These are phyloP conservation scores for Aulostomus chinensis DNA, from an alignment of 2,797 vertebrate genomes.

Conservation along the genomic window DNA sequence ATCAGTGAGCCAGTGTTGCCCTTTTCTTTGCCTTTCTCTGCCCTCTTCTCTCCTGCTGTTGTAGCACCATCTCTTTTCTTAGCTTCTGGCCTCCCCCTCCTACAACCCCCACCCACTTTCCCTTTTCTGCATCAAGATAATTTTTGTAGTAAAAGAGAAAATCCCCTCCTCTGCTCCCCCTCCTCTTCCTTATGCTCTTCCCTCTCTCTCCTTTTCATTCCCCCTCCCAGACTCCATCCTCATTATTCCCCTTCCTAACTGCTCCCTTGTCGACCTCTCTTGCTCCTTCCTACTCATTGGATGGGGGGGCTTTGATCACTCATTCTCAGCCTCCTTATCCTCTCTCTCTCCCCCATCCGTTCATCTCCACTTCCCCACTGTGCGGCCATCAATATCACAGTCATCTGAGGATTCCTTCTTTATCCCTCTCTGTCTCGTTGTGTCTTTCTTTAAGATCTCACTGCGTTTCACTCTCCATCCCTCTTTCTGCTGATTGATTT, in stretches of 20 bases:
- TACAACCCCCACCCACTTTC: not conserved
- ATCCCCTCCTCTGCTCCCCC: constrained; percentile 8
- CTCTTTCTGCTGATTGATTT: constrained; percentile 70
- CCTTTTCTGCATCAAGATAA: constrained; percentile 29
- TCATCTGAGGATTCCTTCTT: constrained; percentile 71
- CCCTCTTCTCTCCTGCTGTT: no score
- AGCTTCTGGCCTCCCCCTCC: constrained; percentile 3
- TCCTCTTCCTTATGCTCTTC: constrained; percentile 1
- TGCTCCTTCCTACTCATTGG: constrained; percentile 40
- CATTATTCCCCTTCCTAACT: constrained; percentile 9
- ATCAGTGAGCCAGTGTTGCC: constrained; percentile 50
- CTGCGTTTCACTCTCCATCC: constrained; percentile 31
- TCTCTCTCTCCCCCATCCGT: constrained; percentile 54
- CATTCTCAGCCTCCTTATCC: constrained; percentile 66
- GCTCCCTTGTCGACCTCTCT: constrained; percentile 21
- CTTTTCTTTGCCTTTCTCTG: constrained; percentile 45
- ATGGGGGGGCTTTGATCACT: constrained; percentile 72
- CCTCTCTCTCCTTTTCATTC: constrained; percentile 4
- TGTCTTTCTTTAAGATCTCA: constrained; percentile 65
- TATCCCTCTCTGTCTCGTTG: constrained; percentile 58
- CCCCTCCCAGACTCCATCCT: constrained; percentile 15
- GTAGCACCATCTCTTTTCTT: constrained; percentile 18
- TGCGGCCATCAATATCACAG: constrained; percentile 76
- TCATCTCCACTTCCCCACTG: constrained; percentile 64
- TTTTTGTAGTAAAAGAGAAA: constrained; percentile 27